These are phyloP conservation scores for Arizona elegans DNA, from an alignment of 2,113 vertebrate species.

Conservation along the genomic window DNA sequence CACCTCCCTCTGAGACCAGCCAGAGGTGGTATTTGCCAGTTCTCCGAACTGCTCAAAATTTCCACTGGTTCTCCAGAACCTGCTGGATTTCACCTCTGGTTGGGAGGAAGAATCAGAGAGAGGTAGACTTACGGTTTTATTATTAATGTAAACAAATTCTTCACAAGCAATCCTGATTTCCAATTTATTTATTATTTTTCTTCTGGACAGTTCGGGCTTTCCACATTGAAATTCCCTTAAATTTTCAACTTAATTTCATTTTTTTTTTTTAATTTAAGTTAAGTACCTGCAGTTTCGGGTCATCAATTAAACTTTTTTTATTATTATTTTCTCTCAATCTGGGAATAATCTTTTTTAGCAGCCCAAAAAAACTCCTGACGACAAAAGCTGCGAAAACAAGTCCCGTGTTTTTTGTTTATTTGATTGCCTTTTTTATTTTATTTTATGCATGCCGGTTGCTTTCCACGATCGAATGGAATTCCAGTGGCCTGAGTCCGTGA, in stretches of 20 bases:
- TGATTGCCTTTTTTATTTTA: neutral
- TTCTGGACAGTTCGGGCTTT: neutral
- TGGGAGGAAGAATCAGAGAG: neutral
- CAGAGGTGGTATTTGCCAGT: too few relatives aligned
- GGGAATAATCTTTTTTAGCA: neutral
- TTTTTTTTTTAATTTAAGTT: neutral
- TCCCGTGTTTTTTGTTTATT: neutral
- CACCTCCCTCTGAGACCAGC: too few relatives aligned
- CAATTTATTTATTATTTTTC: neutral
- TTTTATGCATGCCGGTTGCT: neutral
- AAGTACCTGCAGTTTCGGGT: neutral
- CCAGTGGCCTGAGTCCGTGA: neutral
- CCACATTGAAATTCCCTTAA: neutral
- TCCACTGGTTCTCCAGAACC: too few relatives aligned
- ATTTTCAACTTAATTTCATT: neutral
- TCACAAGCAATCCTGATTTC: neutral
- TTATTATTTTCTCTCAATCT: neutral
- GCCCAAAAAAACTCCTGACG: too few relatives aligned
- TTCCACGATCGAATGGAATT: neutral
- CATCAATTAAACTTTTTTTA: conserved; percentile 17
- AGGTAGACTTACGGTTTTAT: neutral
- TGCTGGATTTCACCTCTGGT: too few relatives aligned
- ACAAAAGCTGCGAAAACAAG: neutral
- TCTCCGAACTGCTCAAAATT: too few relatives aligned
- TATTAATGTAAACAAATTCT: neutral